Evolutionary conservation across 2,888 invertebrate species (phyloP), one percentile per base, ranked within the genome.

Genomic region (Smittia sp.): DNA sequence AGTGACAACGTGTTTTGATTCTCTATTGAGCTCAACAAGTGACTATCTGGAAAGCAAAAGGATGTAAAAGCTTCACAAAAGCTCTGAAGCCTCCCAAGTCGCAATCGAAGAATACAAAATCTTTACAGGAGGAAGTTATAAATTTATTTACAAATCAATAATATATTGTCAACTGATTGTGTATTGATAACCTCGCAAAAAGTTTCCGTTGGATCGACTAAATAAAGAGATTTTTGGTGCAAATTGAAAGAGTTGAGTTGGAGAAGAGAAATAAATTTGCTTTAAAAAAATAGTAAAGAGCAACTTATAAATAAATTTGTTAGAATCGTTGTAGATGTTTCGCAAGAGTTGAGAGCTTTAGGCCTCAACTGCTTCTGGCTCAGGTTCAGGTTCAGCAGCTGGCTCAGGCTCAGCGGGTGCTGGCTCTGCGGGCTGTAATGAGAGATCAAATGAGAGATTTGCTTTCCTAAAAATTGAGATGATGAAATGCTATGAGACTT

Each of bases 281-380:
- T 62, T 58, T 72, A 72, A 72, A 72, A 72, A 72, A 72, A 72
- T 69, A 69, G 32, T 72, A 72, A 72, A 72, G 72, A 54, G 54
- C 54, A 72, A 72, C 72, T 72, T 72, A 72, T 72, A 72, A 72
- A 70, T 70, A 70, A 54, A 62, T 20, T 72, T 62, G 27, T 69
- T 25, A 52, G 69, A 54, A 69, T 63, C 62, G 25, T 72, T 39
- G 52, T 62, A 52, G 72, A 62, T 54, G 27, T 54, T n/a, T 62
- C 69, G 69, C 54, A 54, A 70, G 25, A 67, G 38, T 32, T 22
- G 54, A 27, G 2, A 18, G 20, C 7, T 22, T 73, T 73, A 73
- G 20, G 72, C 72, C 22, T 73, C 39, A 38, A 63, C 62, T 39
- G 25, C 69, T 46, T 7, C 58, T 2, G 46, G 67, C 25, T 63